Evolutionary conservation across 2,797 vertebrate genomes (phyloP).

Genomic region (Epinephelus awoara): DNA sequence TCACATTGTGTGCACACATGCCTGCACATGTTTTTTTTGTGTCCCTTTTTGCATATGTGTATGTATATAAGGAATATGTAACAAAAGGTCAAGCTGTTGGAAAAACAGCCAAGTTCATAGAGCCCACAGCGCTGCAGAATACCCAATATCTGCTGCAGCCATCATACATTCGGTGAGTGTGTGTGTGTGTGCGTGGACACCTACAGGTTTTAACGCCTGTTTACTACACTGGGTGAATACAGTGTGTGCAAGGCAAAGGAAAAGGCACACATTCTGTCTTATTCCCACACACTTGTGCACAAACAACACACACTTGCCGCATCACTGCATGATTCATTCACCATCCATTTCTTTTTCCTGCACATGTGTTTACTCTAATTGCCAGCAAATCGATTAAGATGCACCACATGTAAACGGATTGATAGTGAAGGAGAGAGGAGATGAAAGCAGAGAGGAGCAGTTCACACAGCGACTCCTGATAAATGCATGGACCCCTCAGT

Average conservation of each 20-base stretch:
- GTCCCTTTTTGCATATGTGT: background rate
- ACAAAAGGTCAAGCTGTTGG: conserved; percentile 82
- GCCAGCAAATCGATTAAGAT: conserved; percentile 74
- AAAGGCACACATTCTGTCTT: background rate
- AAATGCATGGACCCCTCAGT: conserved; percentile 69
- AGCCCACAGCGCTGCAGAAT: conserved; percentile 57
- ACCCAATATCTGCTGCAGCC: conserved; percentile 61
- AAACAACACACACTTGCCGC: conserved; percentile 8
- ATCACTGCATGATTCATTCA: conserved; percentile 48
- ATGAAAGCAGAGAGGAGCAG: conserved; percentile 65
- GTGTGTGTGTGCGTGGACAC: conserved; percentile 16
- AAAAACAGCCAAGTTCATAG: conserved; percentile 66
- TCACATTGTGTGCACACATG: conserved; percentile 8
- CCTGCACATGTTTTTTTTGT: background rate
- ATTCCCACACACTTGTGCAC: background rate
- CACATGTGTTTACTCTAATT: conserved; percentile 61
- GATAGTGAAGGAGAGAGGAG: conserved; percentile 48
- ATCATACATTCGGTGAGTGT: conserved; percentile 6
- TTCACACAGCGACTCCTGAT: conserved; percentile 67
- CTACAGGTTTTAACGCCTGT: conserved; percentile 17
- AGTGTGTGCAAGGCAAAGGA: background rate
- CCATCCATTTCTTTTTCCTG: conserved; percentile 31
- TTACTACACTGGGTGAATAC: conserved; percentile 18
- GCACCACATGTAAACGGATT: conserved; percentile 66
- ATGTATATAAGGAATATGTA: conserved; percentile 69